phyloP scores from a whole-genome alignment of 2,113 vertebrate species.

The Brachyistius frenatus region DNA sequence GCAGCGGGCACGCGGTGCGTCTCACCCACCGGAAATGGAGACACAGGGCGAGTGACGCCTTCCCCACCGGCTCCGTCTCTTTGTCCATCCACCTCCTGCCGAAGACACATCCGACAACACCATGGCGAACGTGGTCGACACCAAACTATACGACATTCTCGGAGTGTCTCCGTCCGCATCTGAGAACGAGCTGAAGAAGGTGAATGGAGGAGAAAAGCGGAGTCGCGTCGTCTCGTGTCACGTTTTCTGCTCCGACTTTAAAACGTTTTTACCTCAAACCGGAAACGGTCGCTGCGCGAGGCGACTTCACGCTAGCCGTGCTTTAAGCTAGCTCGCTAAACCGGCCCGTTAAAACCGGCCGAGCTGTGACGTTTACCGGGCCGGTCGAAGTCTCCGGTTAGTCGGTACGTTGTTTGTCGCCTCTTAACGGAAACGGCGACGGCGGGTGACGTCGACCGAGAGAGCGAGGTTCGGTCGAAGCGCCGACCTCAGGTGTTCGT shows the following conservation, averaged over 20 bases:
- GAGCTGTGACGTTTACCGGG: not conserved
- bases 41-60: conserved; percentile 50
- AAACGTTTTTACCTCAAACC: conserved; percentile 8
- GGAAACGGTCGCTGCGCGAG: conserved; percentile 67
- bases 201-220: conserved; percentile 48
- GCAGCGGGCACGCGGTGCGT: conserved; percentile 1
- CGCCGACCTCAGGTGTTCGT: conserved; percentile 51
- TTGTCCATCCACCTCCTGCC: conserved; percentile 70
- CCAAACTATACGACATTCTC: conserved; percentile 94
- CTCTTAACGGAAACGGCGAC: no score
- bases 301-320: conserved; percentile 37
- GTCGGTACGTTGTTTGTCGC: no score
- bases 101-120: conserved; percentile 69
- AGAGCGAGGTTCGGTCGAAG: not conserved
- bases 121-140: conserved; percentile 94
- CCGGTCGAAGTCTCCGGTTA: no score
- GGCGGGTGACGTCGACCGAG: no score
- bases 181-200: conserved; percentile 97
- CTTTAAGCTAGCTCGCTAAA: conserved; percentile 19
- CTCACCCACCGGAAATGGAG: conserved; percentile 44
- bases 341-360: conserved; percentile 41
- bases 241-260: no score
- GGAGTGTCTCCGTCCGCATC: conserved; percentile 91
- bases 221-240: not conserved
- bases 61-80: conserved; percentile 75